Base-by-base conservation (phyloP, 23 tunicate species). In the Oikopleura albicans region DNA sequence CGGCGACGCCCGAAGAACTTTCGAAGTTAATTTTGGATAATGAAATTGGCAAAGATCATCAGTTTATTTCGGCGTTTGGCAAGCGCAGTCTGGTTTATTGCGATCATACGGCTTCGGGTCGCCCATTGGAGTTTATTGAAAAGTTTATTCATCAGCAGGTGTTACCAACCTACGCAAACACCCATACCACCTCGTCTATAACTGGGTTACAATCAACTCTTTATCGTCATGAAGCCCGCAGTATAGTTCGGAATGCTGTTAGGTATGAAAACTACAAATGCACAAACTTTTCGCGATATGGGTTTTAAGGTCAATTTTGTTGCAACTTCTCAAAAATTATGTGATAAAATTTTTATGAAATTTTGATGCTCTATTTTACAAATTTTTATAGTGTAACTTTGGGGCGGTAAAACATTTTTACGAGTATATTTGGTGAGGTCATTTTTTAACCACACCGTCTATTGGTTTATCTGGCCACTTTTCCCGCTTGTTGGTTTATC, bases 181-280 rank as follows among this genome's bases (percentile, higher is more conserved):
- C 91, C 1, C 99, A 95, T 75, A 95, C 99, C 39, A 88, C 99
- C 1, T 90, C 99, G 29, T 85, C 96, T 59, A 95, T 88, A 16
- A 95, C 99, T 1, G 89, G 96, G 0, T 84, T 90, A 39, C 99
- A 95, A 76, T 89, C 91, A 0, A 79, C 96, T 35, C 40, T 90
- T 83, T 95, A 86, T 85, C 90, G 85, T 33, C 91, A 95, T 40
- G 99, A 95, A 79, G 91, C 99, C 40, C 85, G 89, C 76, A 76
- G 84, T 35, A 88, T 87, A 41, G 39, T 91, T 39, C 88, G 96
- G 59, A 91, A 91, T 88, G 88, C 90, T 63, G 85, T 90, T 1
- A 84, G 88, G 39, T 36, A n/a, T n/a, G 27, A 56, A 22, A 22
- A 56, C 27, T 56, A n/a, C n/a, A n/a, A n/a, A n/a, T n/a, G n/a